Percentiles rank a stretch among this genome's conserved stretches.
Evolutionary conservation across 2,797 vertebrate genomes (phyloP).

Genomic region (Hephaestus fuliginosus): DNA sequence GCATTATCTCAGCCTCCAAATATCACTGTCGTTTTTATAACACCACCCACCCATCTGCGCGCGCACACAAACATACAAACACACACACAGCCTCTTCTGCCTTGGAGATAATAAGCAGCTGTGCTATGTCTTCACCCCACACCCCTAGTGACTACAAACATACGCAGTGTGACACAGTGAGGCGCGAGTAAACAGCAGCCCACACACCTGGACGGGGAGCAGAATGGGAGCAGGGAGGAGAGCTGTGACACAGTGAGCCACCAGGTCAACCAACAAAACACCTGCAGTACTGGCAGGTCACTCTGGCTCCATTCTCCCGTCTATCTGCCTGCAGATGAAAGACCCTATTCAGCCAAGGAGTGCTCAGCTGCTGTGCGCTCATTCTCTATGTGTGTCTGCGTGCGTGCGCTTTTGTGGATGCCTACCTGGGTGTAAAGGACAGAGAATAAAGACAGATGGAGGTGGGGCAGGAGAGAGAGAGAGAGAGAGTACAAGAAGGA

Average conservation of each 20-base stretch:
- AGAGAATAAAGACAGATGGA: slow-evolving; percentile 54
- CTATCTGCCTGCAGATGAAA: slow-evolving; percentile 80
- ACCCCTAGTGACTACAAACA: slow-evolving; percentile 60
- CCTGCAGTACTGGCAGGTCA: slow-evolving; percentile 80
- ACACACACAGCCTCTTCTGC: slow-evolving; percentile 23
- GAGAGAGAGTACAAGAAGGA: slow-evolving; percentile 43
- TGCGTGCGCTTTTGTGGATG: slow-evolving; percentile 35
- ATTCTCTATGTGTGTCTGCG: slow-evolving; percentile 45
- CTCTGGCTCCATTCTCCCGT: slow-evolving; percentile 74
- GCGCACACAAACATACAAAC: slow-evolving; percentile 28
- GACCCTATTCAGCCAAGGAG: slow-evolving; percentile 77
- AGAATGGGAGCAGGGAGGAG: slow-evolving; percentile 53
- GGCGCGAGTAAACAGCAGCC: slow-evolving; percentile 67
- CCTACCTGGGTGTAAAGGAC: slow-evolving; percentile 48
- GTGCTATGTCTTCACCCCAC: slow-evolving; percentile 64
- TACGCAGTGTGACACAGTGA: slow-evolving; percentile 55
- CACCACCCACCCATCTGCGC: slow-evolving; percentile 52
- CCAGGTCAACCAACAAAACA: slow-evolving; percentile 81
- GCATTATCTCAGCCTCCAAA: slow-evolving; percentile 68
- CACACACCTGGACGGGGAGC: slow-evolving; percentile 77
- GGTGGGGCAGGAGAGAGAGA: slow-evolving; percentile 49
- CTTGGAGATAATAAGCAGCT: slow-evolving; percentile 65
- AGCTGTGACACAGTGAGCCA: slow-evolving; percentile 57
- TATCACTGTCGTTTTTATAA: slow-evolving; percentile 61
- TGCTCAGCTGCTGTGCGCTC: slow-evolving; percentile 76